Percentiles rank a stretch among this genome's conserved stretches.
Evolutionary conservation across 2,888 invertebrate genomes (phyloP).

Genomic region (Limnephilus marmoratus): DNA sequence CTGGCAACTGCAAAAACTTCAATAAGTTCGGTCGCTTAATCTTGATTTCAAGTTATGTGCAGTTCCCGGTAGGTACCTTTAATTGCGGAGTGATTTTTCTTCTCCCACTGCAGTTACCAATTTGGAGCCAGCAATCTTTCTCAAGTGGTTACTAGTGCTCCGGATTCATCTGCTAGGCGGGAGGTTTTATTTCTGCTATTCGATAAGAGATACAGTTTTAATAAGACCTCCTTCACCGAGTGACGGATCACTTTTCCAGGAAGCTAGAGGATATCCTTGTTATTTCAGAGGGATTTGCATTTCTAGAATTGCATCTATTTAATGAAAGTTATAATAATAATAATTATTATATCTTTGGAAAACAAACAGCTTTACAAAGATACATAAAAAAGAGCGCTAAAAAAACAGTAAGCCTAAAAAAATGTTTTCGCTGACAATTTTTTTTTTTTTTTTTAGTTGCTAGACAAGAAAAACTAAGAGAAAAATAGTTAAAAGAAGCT

Average conservation of each 20-base stretch:
- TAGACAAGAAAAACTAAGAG: no score
- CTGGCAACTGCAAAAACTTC: neutral
- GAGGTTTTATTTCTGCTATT: neutral
- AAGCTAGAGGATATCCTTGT: neutral
- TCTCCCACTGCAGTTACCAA: neutral
- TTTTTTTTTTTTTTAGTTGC: no score
- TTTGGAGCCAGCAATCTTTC: neutral
- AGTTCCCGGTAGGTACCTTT: neutral
- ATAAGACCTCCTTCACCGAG: neutral
- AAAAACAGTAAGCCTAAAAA: no score
- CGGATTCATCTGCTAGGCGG: neutral
- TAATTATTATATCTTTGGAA: no score
- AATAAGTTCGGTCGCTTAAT: neutral
- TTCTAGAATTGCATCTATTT: neutral
- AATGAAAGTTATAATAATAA: neutral
- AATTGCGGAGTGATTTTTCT: conserved; percentile 3
- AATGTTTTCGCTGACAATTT: no score
- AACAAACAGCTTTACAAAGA: no score
- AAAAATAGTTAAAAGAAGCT: no score
- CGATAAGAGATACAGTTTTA: neutral
- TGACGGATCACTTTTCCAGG: neutral
- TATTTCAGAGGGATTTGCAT: neutral
- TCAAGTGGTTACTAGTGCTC: conserved; percentile 4
- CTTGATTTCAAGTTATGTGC: conserved; percentile 1
- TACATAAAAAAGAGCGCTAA: no score